These are phyloP conservation scores for Margarornis squamiger DNA, from an alignment of 2,797 vertebrate species.

Conservation along the genomic window DNA sequence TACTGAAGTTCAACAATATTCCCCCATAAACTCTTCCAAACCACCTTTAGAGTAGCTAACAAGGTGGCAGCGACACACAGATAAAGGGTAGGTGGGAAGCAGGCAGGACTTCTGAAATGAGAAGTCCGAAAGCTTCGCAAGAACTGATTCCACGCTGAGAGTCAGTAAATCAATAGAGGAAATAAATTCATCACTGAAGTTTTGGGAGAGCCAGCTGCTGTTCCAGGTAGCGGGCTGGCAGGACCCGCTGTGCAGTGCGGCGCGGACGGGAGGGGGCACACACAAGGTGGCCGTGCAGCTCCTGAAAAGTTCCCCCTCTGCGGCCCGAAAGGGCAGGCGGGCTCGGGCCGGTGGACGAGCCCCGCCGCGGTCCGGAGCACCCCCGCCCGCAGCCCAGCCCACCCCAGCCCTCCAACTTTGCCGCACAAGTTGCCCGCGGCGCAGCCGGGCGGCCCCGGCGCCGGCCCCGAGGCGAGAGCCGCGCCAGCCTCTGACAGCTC, in stretches of 20 bases:
- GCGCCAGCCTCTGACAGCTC: not conserved
- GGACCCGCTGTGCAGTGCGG: not conserved
- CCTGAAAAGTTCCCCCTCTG: slow-evolving; percentile 43
- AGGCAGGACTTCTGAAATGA: not conserved
- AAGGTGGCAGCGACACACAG: slow-evolving; percentile 22
- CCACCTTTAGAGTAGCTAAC: slow-evolving; percentile 63
- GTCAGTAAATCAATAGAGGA: slow-evolving; percentile 33
- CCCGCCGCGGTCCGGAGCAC: not conserved
- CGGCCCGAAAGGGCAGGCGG: not conserved
- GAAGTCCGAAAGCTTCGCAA: slow-evolving; percentile 4
- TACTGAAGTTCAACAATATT: slow-evolving; percentile 83
- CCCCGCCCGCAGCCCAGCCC: not conserved
- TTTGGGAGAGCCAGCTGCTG: not conserved
- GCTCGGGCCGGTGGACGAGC: not conserved
- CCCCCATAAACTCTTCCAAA: slow-evolving; percentile 74
- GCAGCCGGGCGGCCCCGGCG: not conserved
- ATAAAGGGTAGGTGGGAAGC: not conserved
- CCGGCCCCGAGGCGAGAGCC: not conserved
- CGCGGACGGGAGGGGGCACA: slow-evolving; percentile 22
- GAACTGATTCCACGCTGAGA: not conserved
- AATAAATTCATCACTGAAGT: slow-evolving; percentile 44
- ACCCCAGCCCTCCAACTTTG: not conserved
- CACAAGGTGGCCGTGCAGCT: slow-evolving; percentile 4
- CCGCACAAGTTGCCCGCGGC: slow-evolving; percentile 1
- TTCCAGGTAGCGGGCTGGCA: not conserved